phyloP scores from a whole-genome alignment of 2,888 invertebrate species.

The Andrena camellia region DNA sequence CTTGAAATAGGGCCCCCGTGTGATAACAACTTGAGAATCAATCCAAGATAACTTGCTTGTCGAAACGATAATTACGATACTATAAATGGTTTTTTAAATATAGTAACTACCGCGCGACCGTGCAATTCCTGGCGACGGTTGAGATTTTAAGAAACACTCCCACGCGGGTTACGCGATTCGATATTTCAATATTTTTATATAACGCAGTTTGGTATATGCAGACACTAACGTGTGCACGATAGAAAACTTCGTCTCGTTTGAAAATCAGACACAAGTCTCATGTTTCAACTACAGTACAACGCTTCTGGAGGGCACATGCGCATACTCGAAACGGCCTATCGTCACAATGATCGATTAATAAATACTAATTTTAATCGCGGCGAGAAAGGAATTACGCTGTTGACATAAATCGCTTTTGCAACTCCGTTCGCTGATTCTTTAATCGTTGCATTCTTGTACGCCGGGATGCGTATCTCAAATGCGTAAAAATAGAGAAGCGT shows the following conservation, averaged over 20 bases:
- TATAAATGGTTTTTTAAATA: neutral
- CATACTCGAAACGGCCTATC: no score
- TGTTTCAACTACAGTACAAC: no score
- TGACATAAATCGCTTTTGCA: neutral
- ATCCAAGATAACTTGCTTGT: no score
- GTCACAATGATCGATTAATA: neutral
- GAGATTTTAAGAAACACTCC: conserved; percentile 10
- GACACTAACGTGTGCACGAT: no score
- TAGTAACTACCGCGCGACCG: neutral
- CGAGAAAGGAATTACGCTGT: neutral
- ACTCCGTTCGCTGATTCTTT: neutral
- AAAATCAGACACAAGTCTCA: neutral
- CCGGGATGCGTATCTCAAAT: neutral
- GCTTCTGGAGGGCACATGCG: no score
- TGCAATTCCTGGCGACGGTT: neutral
- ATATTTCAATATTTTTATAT: conserved; percentile 38
- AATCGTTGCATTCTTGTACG: neutral
- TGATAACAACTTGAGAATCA: no score
- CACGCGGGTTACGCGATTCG: neutral
- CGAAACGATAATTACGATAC: neutral
- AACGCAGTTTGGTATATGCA: conserved; percentile 1
- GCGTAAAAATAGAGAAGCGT: conserved; percentile 11
- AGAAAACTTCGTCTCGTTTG: neutral
- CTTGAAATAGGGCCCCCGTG: neutral
- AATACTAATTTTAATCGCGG: neutral